Conservation (phyloP, 1,140 invertebrate species). For the Plectus sambesii region DNA sequence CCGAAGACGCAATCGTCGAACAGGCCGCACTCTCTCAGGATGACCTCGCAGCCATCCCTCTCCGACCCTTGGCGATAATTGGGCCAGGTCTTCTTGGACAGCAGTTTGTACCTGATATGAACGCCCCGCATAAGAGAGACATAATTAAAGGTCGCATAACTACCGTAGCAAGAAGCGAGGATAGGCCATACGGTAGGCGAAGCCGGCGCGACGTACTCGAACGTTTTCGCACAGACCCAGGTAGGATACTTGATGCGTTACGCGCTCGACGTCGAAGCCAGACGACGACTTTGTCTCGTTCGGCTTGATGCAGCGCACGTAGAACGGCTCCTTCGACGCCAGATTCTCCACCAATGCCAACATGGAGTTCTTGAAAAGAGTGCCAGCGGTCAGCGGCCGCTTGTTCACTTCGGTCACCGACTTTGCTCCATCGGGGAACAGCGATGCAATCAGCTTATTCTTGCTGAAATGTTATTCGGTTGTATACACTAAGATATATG, state of each 20-base stretch:
- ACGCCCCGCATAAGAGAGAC: no score
- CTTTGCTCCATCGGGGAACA: conserved; percentile 57
- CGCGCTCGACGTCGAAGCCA: conserved; percentile 59
- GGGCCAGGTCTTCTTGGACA: conserved; percentile 83
- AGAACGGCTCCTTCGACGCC: conserved; percentile 60
- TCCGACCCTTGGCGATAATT: conserved; percentile 66
- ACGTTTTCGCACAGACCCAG: conserved; percentile 58
- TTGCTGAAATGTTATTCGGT: conserved; percentile 23
- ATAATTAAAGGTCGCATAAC: no score
- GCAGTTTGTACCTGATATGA: conserved; percentile 78
- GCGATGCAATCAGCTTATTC: conserved; percentile 54
- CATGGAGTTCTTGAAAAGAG: conserved; percentile 85
- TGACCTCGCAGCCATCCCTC: conserved; percentile 67
- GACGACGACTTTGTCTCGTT: conserved; percentile 61
- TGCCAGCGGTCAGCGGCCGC: conserved; percentile 59
- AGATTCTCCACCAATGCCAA: conserved; percentile 72
- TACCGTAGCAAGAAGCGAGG: conserved; percentile 20
- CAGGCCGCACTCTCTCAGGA: conserved; percentile 68
- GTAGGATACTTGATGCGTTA: conserved; percentile 57
- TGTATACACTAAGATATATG: neutral
- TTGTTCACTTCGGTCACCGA: conserved; percentile 57
- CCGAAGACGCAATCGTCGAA: conserved; percentile 77
- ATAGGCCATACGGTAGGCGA: conserved; percentile 51
- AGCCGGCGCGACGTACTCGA: conserved; percentile 55
- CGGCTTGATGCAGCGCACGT: conserved; percentile 62